Conservation (phyloP, 53 echinoderm and acorn worm species). For the Antedon mediterranea region DNA sequence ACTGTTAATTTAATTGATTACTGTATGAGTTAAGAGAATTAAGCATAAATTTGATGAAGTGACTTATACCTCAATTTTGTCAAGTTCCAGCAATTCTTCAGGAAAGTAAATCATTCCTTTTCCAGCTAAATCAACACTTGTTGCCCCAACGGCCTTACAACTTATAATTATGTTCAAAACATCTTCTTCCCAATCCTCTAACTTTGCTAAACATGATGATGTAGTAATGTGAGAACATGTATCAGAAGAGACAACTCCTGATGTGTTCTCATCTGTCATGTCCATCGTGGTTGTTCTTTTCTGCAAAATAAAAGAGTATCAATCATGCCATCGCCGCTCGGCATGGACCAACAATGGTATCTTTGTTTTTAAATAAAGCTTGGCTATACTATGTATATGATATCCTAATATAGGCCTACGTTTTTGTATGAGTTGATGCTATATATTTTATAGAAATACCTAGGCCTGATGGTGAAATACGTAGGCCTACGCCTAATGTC, state of each 20-base stretch:
- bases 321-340: too few species aligned
- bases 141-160: conserved; percentile 56
- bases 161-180: conserved; percentile 48
- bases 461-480: too few species aligned
- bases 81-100: conserved; percentile 41
- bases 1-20: too few species aligned
- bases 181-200: conserved; percentile 18
- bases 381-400: too few species aligned
- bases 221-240: neutral
- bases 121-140: conserved; percentile 64
- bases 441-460: too few species aligned
- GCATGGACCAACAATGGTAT: too few species aligned
- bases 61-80: conserved; percentile 64
- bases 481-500: too few species aligned
- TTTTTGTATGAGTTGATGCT: too few species aligned
- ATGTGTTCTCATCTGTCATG: neutral
- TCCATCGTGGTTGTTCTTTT: neutral
- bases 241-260: neutral
- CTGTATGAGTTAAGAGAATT: too few species aligned
- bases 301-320: neutral
- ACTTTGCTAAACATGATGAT: neutral
- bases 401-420: too few species aligned
- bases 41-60: neutral
- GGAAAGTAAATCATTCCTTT: conserved; percentile 54
- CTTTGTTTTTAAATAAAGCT: too few species aligned